Conservation (phyloP, 2,888 invertebrate species). For the Eristalis arbustorum region DNA sequence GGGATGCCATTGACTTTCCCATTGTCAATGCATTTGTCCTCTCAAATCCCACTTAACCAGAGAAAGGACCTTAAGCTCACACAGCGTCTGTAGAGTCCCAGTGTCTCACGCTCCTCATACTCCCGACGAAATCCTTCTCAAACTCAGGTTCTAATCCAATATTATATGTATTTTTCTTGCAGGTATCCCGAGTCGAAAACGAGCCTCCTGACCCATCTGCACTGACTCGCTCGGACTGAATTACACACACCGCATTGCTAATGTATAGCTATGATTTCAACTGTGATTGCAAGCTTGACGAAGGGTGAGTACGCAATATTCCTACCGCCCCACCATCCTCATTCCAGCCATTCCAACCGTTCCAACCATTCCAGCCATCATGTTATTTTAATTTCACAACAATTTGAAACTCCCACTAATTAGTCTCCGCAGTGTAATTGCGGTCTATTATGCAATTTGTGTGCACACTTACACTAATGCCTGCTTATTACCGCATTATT, state of each 20-base stretch:
- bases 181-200: background rate
- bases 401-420: conserved; percentile 47
- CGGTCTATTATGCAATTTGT: conserved; percentile 59
- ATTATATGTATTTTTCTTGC: background rate
- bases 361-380: background rate
- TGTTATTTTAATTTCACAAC: conserved; percentile 47
- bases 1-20: too few species aligned
- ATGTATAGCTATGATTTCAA: conserved; percentile 67
- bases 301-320: conserved; percentile 39
- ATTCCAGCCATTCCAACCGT: background rate
- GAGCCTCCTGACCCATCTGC: conserved; percentile 1
- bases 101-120: too few species aligned
- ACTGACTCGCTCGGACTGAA: conserved; percentile 37
- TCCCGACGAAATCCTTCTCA: background rate
- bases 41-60: too few species aligned
- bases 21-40: too few species aligned
- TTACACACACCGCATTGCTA: conserved; percentile 46
- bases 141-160: background rate
- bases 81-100: too few species aligned
- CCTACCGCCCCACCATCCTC: background rate
- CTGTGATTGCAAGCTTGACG: conserved; percentile 56
- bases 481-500: conserved; percentile 61
- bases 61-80: too few species aligned
- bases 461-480: conserved; percentile 45
- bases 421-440: conserved; percentile 54